phyloP scores from a whole-genome alignment of 1,140 invertebrate genomes.

The Polyergus mexicanus region DNA sequence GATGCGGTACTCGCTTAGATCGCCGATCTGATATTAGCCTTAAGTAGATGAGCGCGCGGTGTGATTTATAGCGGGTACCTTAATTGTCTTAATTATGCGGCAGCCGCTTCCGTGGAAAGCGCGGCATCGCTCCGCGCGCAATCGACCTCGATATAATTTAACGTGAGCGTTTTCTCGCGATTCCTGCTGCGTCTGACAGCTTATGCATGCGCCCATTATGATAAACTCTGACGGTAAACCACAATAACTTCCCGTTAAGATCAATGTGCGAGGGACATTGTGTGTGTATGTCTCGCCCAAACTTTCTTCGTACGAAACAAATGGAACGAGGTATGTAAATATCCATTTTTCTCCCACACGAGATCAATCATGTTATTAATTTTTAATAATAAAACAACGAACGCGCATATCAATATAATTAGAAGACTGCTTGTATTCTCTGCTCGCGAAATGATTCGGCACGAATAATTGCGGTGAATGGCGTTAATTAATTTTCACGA shows the following conservation, averaged over 20 bases:
- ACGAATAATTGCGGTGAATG: neutral
- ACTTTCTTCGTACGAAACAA: conserved; percentile 34
- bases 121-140: conserved; percentile 39
- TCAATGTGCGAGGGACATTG: conserved; percentile 27
- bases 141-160: conserved; percentile 57
- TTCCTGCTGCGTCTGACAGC: conserved; percentile 23
- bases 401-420: neutral
- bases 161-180: conserved; percentile 52
- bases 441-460: neutral
- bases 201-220: conserved; percentile 26
- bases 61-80: conserved; percentile 63
- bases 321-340: conserved; percentile 25
- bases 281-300: neutral
- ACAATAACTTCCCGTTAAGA: conserved; percentile 47
- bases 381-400: conserved; percentile 3
- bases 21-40: conserved; percentile 61
- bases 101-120: conserved; percentile 70
- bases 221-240: conserved; percentile 48
- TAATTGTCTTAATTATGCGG: conserved; percentile 71
- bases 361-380: conserved; percentile 14
- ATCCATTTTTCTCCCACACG: conserved; percentile 15
- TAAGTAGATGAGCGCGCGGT: conserved; percentile 65
- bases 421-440: neutral
- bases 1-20: conserved; percentile 58
- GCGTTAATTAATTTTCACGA: conserved; percentile 48